phyloP scores from a whole-genome alignment of 1,140 invertebrate genomes.

The Zaprionus gabonicus region DNA sequence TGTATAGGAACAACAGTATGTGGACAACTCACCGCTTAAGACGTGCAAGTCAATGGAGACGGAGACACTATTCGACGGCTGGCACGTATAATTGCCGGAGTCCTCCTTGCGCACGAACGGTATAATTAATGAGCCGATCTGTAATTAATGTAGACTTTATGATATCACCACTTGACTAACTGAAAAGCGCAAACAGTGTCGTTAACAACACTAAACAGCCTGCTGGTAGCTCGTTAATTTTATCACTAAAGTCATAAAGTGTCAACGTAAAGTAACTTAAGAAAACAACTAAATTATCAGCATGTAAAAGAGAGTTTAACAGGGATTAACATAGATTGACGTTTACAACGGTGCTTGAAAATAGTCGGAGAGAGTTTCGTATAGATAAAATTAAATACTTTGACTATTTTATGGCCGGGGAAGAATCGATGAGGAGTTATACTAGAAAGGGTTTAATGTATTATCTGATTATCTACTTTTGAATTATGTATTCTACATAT shows the following conservation, averaged over 20 bases:
- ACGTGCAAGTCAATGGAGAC: conserved; percentile 83
- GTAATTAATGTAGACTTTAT: conserved; percentile 56
- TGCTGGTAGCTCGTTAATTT: conserved; percentile 19
- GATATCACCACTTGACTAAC: conserved; percentile 34
- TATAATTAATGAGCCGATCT: conserved; percentile 87
- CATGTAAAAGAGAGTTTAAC: neutral
- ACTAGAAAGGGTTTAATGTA: too few species aligned
- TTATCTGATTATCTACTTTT: too few species aligned
- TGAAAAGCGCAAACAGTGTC: conserved; percentile 5
- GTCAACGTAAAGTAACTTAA: neutral
- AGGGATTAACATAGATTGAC: neutral
- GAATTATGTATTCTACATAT: too few species aligned
- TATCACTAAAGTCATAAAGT: neutral
- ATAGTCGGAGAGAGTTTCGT: too few species aligned
- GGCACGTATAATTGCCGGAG: conserved; percentile 83
- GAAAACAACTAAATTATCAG: neutral
- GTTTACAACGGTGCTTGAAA: too few species aligned
- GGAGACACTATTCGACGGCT: conserved; percentile 81
- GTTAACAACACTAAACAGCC: conserved; percentile 1
- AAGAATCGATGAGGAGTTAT: too few species aligned
- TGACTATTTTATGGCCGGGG: too few species aligned
- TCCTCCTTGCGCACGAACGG: conserved; percentile 86
- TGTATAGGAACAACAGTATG: neutral
- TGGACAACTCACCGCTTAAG: conserved; percentile 75
- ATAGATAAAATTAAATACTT: too few species aligned